Evolutionary conservation across 2,797 vertebrate species (phyloP), one percentile per base, ranked within the genome.

Genomic region (Sebastes dallii): DNA sequence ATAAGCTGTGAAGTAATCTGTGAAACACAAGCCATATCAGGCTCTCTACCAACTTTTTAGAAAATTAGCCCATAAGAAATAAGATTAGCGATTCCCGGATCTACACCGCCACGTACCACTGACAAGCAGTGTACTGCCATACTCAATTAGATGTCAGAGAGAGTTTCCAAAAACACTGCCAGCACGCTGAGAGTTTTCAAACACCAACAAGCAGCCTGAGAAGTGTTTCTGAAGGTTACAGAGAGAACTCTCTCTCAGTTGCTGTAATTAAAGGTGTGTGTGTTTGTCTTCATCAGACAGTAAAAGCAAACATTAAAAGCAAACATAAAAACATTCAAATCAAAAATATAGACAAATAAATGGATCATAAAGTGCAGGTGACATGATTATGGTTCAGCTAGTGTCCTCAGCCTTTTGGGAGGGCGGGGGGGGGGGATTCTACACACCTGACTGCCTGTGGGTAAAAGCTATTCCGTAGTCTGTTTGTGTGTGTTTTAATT

Each of bases 1-100:
- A 92, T 86, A 50, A 81, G 76, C 78, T 84, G 64, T 39, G 79
- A 75, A 86, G 69, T 85, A 86, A 83, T 85, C 77, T 5, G 34
- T 60, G 83, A 85, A 86, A 88, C 83, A 69, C 24, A 32, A 90
- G 66, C 69, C 74, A n/a, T 54, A 74, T 74, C 65, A 72, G 69
- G 25, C 60, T 81, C 22, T 11, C 8, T 3, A 75, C 54, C 72
- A 83, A 75, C 73, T 71, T 71, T 50, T 64, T 8, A 46, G 42
- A 62, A 76, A 82, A 86, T 84, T 25, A 83, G 68, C 60, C 16
- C 1, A 65, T 66, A 24, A 54, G 66, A 80, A 91, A 91, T 62
- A 20, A 66, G 87, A 88, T 89, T 82, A 89, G 32, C 67, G 24
- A 18, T 73, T 34, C 58, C 61, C 0, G 18, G 50, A 55, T 72